Conservation (phyloP, 2,888 invertebrate species). For the Acrobasis consociella region DNA sequence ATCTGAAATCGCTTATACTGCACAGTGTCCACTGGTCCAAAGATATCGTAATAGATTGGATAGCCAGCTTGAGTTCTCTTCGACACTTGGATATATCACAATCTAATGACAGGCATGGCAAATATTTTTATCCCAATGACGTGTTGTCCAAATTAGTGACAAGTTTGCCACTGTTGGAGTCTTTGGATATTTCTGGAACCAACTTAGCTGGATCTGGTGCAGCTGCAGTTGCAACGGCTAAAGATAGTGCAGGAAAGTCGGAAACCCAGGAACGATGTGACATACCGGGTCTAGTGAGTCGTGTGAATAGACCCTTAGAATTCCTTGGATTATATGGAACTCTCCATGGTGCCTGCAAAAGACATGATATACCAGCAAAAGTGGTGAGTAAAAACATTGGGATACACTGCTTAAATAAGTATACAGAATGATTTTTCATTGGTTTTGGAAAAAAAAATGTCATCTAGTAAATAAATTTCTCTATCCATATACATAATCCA, state of each 20-base stretch:
- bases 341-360: constrained; percentile 93
- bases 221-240: constrained; percentile 70
- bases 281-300: constrained; percentile 92
- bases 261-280: constrained; percentile 82
- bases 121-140: constrained; percentile 89
- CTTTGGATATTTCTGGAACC: constrained; percentile 97
- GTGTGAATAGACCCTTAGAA: constrained; percentile 90
- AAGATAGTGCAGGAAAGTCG: constrained; percentile 37
- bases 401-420: neutral
- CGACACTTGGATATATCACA: constrained; percentile 94
- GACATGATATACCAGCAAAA: constrained; percentile 95
- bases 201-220: constrained; percentile 95
- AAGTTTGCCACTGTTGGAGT: constrained; percentile 88
- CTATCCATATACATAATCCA: no score
- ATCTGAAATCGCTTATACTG: constrained; percentile 88
- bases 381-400: constrained; percentile 80
- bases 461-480: no score
- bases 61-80: constrained; percentile 80
- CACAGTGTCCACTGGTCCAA: constrained; percentile 90
- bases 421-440: no score
- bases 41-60: constrained; percentile 82
- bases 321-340: constrained; percentile 97
- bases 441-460: no score
- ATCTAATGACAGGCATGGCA: constrained; percentile 86
- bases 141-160: constrained; percentile 87